Base-by-base conservation (phyloP, 2,888 invertebrate genomes). In the Agrotis exclamationis region DNA sequence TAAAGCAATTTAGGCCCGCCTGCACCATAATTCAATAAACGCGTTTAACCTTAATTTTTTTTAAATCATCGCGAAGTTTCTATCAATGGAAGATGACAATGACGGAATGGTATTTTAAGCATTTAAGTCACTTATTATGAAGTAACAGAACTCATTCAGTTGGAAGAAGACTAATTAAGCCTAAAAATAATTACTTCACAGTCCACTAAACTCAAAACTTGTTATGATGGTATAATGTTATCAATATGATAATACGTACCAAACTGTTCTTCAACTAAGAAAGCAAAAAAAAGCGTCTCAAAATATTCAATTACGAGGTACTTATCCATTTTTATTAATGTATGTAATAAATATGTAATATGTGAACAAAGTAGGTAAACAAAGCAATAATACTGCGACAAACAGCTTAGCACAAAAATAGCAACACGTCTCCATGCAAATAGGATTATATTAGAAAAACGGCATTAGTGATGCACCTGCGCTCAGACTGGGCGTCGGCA, bases 381-480 rank as follows among this genome's bases (percentile, higher is more conserved):
- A 64, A 71, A 76, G 45, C 57, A 73, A 82, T 70, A 73, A 74
- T 57, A 57, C 18, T 47, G 66, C 53, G 59, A 64, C 51, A 72
- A 72, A 72, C 59, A 74, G 56, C 50, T 60, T 64, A 51, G 62
- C 56, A 57, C 47, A 59, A 67, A 58, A 72, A 71, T 63, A 68
- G 33, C 33, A 70, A 68, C 70, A 63, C 56, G 58, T 74, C 67
- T 68, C 44, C 53, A 79, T 79, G 68, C 67, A 83, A 83, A 83
- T 74, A 28, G 39, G 65, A 72, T 74, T 63, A 74, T 83, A 77
- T 77, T 72, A 70, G 57, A 71, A 76, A 82, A 79, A 63, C 60
- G 67, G 83, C 79, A 83, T 80, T 77, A 67, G 70, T 63, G 56
- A 70, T 84, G 89, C 92, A 93, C 90, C 93, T 93, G 93, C 80